Percentiles rank a stretch among this genome's conserved stretches.
Evolutionary conservation across 2,113 vertebrate species (phyloP).

Genomic region (Toxostoma redivivum): DNA sequence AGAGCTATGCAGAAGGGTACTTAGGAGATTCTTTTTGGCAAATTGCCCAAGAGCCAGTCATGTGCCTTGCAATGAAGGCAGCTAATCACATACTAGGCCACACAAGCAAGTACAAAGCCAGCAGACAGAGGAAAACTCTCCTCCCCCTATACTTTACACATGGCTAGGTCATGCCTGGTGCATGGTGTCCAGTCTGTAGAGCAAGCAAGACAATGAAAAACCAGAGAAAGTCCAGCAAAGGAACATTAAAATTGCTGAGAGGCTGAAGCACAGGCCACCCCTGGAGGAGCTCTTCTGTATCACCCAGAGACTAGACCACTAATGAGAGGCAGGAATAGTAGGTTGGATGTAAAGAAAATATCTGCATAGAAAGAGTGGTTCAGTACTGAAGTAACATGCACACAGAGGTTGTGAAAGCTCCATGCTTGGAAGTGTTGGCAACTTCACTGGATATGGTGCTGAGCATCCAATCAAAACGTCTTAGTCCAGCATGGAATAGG

Average conservation of each 20-base stretch:
- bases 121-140: neutral
- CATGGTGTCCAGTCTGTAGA: neutral
- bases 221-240: neutral
- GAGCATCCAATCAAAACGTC: neutral
- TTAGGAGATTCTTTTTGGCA: neutral
- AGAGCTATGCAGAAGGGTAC: neutral
- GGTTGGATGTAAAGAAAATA: neutral
- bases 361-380: neutral
- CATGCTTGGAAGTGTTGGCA: neutral
- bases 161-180: neutral
- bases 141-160: accelerated
- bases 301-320: neutral
- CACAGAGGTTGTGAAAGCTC: neutral
- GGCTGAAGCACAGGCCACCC: neutral
- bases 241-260: neutral
- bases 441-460: neutral
- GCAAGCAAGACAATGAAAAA: neutral
- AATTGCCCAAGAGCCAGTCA: neutral
- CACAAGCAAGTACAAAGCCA: neutral
- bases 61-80: neutral
- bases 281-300: neutral
- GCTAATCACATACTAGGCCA: neutral
- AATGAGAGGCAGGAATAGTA: neutral
- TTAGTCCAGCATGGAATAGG: neutral
- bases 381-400: neutral